phyloP scores from a whole-genome alignment of 2,797 vertebrate genomes.

The Cichlasoma orientale region DNA sequence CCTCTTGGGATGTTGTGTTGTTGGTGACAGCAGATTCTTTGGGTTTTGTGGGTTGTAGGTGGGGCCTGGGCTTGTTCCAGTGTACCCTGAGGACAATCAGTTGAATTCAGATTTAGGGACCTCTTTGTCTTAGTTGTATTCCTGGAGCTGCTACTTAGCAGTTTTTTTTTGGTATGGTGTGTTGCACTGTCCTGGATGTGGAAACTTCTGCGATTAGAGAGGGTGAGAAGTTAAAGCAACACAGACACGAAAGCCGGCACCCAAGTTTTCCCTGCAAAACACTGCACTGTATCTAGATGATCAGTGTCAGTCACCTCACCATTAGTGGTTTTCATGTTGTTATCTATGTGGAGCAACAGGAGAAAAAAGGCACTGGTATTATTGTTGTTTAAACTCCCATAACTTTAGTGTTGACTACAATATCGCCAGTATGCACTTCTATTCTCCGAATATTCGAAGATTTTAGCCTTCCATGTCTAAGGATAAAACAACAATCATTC shows the following conservation, averaged over 20 bases:
- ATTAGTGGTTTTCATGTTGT: neutral
- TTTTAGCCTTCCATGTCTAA: neutral
- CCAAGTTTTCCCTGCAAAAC: neutral
- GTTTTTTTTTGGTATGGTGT: neutral
- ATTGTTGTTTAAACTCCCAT: neutral
- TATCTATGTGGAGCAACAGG: neutral
- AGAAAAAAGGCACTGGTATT: neutral
- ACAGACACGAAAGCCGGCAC: fast-evolving
- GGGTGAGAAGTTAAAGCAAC: neutral
- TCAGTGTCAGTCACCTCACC: neutral
- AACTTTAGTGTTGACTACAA: neutral
- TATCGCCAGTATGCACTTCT: neutral
- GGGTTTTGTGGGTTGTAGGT: neutral
- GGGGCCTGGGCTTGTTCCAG: neutral
- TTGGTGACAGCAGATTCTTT: neutral
- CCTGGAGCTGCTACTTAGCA: neutral
- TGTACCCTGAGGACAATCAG: neutral
- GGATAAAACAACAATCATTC: conserved; percentile 4
- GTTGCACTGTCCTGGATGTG: neutral
- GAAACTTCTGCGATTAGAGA: neutral
- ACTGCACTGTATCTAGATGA: neutral
- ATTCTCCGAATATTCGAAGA: neutral
- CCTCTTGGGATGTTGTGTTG: neutral
- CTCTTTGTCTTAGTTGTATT: neutral
- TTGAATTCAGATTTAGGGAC: neutral